Evolutionary conservation across 37 sponge, comb jelly and placozoan genomes (phyloP), one percentile per base, ranked within the genome.

Genomic region (Cliona cf. orientalis): DNA sequence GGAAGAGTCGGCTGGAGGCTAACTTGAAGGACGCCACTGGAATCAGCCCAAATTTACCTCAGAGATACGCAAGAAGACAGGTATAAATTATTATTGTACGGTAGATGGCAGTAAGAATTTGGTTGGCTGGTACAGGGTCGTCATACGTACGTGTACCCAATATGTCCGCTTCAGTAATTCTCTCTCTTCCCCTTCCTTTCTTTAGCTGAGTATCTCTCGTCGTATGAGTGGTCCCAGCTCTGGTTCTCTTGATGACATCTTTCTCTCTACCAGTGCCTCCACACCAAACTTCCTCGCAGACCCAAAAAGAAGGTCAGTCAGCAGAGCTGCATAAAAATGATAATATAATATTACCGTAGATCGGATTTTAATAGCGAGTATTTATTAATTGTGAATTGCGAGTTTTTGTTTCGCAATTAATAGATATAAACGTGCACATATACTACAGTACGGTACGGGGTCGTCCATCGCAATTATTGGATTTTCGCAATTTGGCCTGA

Each of bases 1-100:
- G 61, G 62, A 72, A 43, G 71, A 71, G 42, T 6, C 72, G 72
- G 65, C 21, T 60, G 25, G 26, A 28, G 17, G 60, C n/a, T 12
- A 34, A 32, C 23, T 35, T 2, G 4, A 57, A 59, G 26, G 82
- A 82, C 25, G 71, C 64, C 64, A 72, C 59, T 28, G 71, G 58
- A 0, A 82, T 80, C 42, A 81, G 82, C 58, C 88, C 88, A 25
- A 62, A 64, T 58, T 77, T 77, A 22, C 88, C 88, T n/a, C 59
- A 81, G 55, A 75, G 88, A 26, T 88, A 53, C 55, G 70, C 88
- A 46, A 75, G 46, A 33, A 75, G 88, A 69, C 82, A 88, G 70
- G 88, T 88, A 43, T n/a, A n/a, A n/a, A n/a, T n/a, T n/a, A n/a
- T n/a, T n/a, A n/a, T n/a, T n/a, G n/a, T n/a, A 34, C 66, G 7